Evolutionary conservation across 92 coral and sea anemone genomes (phyloP).

Genomic region (Palythoa caribaeorum): DNA sequence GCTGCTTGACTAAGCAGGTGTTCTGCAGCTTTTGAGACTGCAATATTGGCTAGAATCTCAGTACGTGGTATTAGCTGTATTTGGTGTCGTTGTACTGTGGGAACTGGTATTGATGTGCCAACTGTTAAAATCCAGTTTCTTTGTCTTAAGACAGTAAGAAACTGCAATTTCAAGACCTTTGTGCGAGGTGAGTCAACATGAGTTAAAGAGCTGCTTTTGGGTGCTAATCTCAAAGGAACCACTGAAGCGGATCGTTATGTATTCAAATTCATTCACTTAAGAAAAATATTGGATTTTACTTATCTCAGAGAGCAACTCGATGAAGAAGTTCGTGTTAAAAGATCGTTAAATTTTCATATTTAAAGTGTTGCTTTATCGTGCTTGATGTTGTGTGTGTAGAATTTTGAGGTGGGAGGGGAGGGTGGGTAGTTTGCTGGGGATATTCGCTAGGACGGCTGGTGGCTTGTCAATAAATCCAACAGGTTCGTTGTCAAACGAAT

Average conservation of each 20-base stretch:
- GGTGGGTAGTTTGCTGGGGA: not conserved
- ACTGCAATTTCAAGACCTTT: not conserved
- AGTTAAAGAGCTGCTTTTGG: not conserved
- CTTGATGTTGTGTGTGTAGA: not conserved
- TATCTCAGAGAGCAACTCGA: not conserved
- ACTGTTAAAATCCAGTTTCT: not conserved
- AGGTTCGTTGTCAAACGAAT: slow-evolving; percentile 26
- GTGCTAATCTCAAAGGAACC: slow-evolving; percentile 15
- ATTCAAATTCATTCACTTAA: not conserved
- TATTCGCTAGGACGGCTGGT: slow-evolving; percentile 14
- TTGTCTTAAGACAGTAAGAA: not conserved
- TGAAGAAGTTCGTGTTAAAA: not conserved
- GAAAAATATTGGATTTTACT: not conserved
- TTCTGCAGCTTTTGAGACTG: not conserved
- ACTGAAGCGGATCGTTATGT: not conserved
- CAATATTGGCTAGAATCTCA: not conserved
- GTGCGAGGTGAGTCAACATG: not conserved
- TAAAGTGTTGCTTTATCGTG: not conserved
- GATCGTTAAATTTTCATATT: not conserved
- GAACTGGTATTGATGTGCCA: not conserved
- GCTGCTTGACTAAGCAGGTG: not conserved
- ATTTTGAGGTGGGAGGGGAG: not conserved
- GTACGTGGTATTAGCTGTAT: not conserved
- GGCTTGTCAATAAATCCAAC: slow-evolving; percentile 23
- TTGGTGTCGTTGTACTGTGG: not conserved